These are phyloP conservation scores for Psittacula derbiana DNA, from an alignment of 2,797 vertebrate species.

Conservation along the genomic window DNA sequence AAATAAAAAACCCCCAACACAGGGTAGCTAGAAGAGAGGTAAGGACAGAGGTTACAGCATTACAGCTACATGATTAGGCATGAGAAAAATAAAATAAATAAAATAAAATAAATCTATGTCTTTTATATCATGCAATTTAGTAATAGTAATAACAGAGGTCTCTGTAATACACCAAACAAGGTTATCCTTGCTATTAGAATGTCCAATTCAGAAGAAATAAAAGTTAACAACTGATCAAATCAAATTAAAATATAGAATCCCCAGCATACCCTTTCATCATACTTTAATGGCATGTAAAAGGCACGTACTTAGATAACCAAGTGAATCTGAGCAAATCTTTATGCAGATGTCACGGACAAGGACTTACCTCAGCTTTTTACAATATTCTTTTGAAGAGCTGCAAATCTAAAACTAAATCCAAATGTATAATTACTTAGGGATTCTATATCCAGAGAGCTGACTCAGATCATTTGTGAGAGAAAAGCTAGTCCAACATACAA, in stretches of 20 bases:
- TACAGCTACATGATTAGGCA: not conserved
- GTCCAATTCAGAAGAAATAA: slow-evolving; percentile 55
- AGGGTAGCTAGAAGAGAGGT: not conserved
- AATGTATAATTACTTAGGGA: slow-evolving; percentile 25
- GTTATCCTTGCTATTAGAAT: slow-evolving; percentile 35
- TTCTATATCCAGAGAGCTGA: not conserved
- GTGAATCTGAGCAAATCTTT: slow-evolving; percentile 47
- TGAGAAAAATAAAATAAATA: not conserved
- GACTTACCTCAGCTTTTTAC: slow-evolving; percentile 36
- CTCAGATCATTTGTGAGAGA: not conserved
- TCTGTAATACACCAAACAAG: not conserved
- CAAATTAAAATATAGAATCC: slow-evolving; percentile 62
- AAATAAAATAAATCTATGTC: not conserved
- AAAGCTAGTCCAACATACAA: not conserved
- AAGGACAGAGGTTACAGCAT: not conserved
- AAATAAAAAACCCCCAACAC: not conserved
- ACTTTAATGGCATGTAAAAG: slow-evolving; percentile 50
- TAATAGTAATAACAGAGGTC: slow-evolving; percentile 11
- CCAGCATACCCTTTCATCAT: slow-evolving; percentile 48
- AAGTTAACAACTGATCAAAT: slow-evolving; percentile 67
- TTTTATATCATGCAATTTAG: not conserved
- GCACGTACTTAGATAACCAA: slow-evolving; percentile 9
- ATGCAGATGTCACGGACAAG: slow-evolving; percentile 23
- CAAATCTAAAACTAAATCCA: slow-evolving; percentile 42
- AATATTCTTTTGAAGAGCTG: slow-evolving; percentile 43